Base-by-base conservation (phyloP, 2,888 invertebrate species). In the Chaetogeoica ovagalla region DNA sequence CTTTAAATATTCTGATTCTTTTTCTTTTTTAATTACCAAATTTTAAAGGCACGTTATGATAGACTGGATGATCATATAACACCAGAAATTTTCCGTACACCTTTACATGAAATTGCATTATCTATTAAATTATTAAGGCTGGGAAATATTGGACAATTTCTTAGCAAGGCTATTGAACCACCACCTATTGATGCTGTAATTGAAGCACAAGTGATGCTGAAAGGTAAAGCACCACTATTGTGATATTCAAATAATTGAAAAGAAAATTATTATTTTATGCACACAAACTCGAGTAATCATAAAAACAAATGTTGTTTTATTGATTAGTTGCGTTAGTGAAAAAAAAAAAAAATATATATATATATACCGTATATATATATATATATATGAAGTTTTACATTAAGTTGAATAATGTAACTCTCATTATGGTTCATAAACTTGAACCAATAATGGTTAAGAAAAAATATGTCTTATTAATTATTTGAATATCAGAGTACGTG, bases 161-260 rank as follows among this genome's bases (percentile, higher is more conserved):
- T 99, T 82, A 95, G 96, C 37, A 98, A 98, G 87, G 95, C 95
- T 0, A 92, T 98, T 37, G 97, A 98, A 86, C 97, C 98, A 0
- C 98, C 98, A 60, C 98, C 98, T 21, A 90, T 98, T 83, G 98
- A 98, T 87, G 97, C 98, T 48, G 97, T 99, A 19, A 97, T 98
- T 84, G 98, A 98, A 86, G 98, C 98, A 0, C 97, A 98, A 88
- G 96, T 95, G 63, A 85, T 90, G 82, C 86, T 92, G 3, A 86
- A 87, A 85, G 88, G 88, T 88, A 84, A 75, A 70, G 66, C 23
- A 52, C 21, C 37, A 69, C 23, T 55, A 8, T 39, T 79, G 8
- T 71, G 55, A 55, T 71, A 23, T 63, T 79, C 55, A 79, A 70
- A 71, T 63, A 70, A 57, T 21, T 21, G 70, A 39, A n/a, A 69